Percentiles rank a stretch among this genome's conserved stretches.
Evolutionary conservation across 2,113 vertebrate species (phyloP).

Genomic region (Pelvicachromis taeniatus): DNA sequence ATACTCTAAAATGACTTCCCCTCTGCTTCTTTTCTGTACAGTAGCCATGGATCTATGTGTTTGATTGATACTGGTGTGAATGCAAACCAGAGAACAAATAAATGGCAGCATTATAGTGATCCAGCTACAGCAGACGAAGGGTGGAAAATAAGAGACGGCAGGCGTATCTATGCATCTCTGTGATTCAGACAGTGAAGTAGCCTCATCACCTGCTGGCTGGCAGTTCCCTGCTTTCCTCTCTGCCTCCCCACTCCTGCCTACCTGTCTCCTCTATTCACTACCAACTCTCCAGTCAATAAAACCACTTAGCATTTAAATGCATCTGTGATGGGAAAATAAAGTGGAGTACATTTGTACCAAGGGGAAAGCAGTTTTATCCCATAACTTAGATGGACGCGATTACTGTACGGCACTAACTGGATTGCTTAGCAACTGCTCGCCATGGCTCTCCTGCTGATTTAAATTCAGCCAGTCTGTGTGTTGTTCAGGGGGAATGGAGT

Average conservation of each 20-base stretch:
- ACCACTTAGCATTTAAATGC: constrained; percentile 71
- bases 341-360: constrained; percentile 56
- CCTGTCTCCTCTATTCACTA: constrained; percentile 45
- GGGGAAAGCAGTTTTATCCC: constrained; percentile 50
- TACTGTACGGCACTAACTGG: constrained; percentile 55
- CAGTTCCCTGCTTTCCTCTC: constrained; percentile 7
- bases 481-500: constrained; percentile 19
- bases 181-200: constrained; percentile 27
- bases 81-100: constrained; percentile 25
- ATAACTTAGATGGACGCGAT: constrained; percentile 46
- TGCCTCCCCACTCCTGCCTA: constrained; percentile 5
- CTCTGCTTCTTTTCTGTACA: background rate
- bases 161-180: constrained; percentile 33
- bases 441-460: constrained; percentile 46
- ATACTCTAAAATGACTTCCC: constrained; percentile 46
- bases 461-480: constrained; percentile 38
- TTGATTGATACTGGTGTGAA: constrained; percentile 34
- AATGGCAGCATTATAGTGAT: constrained; percentile 6
- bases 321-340: constrained; percentile 68
- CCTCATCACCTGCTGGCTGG: constrained; percentile 37
- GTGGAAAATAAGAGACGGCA: constrained; percentile 47
- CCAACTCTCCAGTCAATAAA: constrained; percentile 67
- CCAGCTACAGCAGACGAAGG: constrained; percentile 9
- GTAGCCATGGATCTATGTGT: constrained; percentile 21
- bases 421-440: constrained; percentile 63